Conservation (phyloP, 2,113 vertebrate species). For the Entomyzon cyanotis region DNA sequence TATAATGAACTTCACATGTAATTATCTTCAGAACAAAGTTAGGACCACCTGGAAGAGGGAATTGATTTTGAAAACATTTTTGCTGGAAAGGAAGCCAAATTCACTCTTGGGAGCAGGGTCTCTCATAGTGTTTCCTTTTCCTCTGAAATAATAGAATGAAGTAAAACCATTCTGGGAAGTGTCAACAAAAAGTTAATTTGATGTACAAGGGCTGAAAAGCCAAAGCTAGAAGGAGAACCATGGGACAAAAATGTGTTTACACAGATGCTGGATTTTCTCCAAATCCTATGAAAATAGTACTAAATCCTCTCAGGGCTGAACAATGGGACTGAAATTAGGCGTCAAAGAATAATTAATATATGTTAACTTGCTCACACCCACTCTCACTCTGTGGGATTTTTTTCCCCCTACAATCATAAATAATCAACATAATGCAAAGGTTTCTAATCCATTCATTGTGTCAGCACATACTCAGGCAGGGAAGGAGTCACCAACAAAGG, state of each 20-base stretch:
- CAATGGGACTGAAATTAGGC: slow-evolving; percentile 13
- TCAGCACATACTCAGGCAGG: neutral
- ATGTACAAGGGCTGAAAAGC: neutral
- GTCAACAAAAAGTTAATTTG: slow-evolving; percentile 32
- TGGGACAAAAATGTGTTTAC: slow-evolving; percentile 8
- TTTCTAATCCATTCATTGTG: neutral
- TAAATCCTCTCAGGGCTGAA: neutral
- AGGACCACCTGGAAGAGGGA: neutral
- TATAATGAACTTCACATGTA: neutral
- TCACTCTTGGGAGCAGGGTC: neutral
- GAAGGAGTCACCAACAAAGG: neutral
- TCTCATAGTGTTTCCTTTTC: slow-evolving; percentile 34
- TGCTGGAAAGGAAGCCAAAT: slow-evolving; percentile 38
- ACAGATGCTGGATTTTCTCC: slow-evolving; percentile 39
- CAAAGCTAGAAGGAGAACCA: slow-evolving; percentile 20
- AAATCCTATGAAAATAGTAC: neutral
- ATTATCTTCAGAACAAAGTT: neutral
- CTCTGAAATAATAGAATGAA: slow-evolving; percentile 38
- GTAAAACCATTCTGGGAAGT: slow-evolving; percentile 21
- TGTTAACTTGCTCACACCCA: neutral
- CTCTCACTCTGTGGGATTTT: neutral
- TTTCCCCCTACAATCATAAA: neutral
- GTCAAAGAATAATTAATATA: slow-evolving; percentile 13
- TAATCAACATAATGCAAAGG: neutral
- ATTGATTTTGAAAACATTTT: slow-evolving; percentile 11